Evolutionary conservation across 1,140 invertebrate genomes (phyloP), one percentile per base, ranked within the genome.

Genomic region (Heliconius eleuchia): DNA sequence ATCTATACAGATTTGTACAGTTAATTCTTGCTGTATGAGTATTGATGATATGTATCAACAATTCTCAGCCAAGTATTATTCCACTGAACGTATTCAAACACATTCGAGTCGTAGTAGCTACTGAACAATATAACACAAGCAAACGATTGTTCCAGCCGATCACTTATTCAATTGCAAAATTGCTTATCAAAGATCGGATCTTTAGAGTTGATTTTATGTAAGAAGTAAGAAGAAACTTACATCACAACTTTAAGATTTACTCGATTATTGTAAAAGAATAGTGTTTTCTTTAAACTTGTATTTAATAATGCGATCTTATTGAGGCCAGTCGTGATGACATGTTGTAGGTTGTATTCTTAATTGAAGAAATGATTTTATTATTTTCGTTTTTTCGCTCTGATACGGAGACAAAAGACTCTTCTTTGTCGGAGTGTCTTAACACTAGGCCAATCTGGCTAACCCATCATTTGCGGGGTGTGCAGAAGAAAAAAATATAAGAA

Each of bases 131-230:
- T 75, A 84, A 73, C 78, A 78, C 79, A 84, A 76, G 76, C 78
- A 78, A 76, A 57, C 73, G 76, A 82, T 84, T 84, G 82, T 84
- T 84, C 74, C 73, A 81, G 74, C 82, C 80, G 79, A 81, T 81
- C 78, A 71, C 74, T 80, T 82, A 82, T 84, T 84, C 80, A 84
- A 84, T 84, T 84, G 82, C 80, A 82, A 84, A 84, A 84, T 84
- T 84, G 82, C 82, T 84, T 81, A 83, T 78, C 80, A 73, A 79
- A 80, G 80, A 80, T 83, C 77, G 50, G 78, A 77, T 83, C 74
- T 80, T 66, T 80, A 81, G 76, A 81, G 80, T 73, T 77, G 77
- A 78, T 78, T 71, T 72, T 71, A 71, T 72, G 50, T 57, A 55
- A 73, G 34, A 37, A 37, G 34, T 37, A 7, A 37, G 37, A 70